phyloP scores from a whole-genome alignment of 92 coral and sea anemone species.

The Phenganax subtilis region DNA sequence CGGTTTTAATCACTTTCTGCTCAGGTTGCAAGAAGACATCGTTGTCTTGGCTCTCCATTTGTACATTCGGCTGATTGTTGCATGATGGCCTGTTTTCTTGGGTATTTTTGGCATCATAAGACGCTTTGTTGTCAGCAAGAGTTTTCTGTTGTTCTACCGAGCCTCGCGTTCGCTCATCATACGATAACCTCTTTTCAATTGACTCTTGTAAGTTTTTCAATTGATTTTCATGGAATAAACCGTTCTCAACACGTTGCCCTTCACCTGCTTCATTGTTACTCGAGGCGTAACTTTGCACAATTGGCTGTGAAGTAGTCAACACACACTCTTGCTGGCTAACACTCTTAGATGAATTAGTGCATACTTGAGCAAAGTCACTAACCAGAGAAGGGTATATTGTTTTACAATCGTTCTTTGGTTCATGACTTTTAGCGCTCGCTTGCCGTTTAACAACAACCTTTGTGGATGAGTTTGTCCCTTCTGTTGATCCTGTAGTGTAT shows the following conservation, averaged over 20 bases:
- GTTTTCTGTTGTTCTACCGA: too few relatives aligned
- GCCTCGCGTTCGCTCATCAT: too few relatives aligned
- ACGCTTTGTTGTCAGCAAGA: too few relatives aligned
- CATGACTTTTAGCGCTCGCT: not conserved
- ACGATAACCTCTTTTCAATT: too few relatives aligned
- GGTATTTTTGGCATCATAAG: too few relatives aligned
- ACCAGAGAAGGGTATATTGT: not conserved
- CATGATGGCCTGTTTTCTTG: not conserved
- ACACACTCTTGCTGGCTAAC: not conserved
- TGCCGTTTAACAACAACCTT: not conserved
- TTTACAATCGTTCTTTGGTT: not conserved
- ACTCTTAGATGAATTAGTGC: not conserved
- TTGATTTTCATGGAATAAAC: too few relatives aligned
- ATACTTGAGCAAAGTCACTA: not conserved
- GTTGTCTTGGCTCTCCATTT: not conserved
- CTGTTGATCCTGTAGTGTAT: not conserved
- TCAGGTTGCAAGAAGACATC: slow-evolving; percentile 2
- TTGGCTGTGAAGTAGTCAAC: not conserved
- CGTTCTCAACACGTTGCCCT: too few relatives aligned
- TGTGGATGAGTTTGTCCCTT: not conserved
- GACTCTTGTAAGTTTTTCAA: too few relatives aligned
- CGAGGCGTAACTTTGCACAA: not conserved
- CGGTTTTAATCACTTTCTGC: not conserved
- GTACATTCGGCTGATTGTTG: not conserved
- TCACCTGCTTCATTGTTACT: too few relatives aligned